phyloP scores from a whole-genome alignment of 2,113 vertebrate species.

The Hydropotes inermis region DNA sequence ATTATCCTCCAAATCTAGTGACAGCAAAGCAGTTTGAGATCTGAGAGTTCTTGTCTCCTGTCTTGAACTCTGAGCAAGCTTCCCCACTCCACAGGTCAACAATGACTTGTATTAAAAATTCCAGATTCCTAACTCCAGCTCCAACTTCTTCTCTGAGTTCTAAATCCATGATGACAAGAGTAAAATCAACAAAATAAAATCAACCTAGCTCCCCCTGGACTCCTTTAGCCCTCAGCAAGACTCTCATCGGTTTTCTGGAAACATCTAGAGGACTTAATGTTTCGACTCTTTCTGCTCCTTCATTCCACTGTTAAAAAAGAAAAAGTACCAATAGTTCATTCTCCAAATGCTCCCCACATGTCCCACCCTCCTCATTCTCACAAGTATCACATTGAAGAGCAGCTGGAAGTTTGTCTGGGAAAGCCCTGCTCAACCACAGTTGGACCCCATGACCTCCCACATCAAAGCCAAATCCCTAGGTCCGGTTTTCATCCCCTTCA shows the following conservation, averaged over 20 bases:
- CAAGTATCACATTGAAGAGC: background rate
- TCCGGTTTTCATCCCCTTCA: background rate
- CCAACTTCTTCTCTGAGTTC: background rate
- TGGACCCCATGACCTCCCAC: background rate
- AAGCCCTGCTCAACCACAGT: background rate
- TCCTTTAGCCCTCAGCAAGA: background rate
- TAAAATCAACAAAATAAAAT: background rate
- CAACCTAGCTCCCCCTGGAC: background rate
- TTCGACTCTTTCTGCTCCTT: background rate
- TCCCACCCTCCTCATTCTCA: background rate
- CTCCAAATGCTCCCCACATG: background rate
- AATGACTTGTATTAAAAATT: background rate
- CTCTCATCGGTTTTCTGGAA: background rate
- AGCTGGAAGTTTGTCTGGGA: background rate
- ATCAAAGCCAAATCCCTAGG: background rate
- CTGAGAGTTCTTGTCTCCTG: background rate
- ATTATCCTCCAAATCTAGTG: background rate
- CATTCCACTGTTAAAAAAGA: background rate
- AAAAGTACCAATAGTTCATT: background rate
- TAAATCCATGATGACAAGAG: background rate
- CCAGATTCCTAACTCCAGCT: background rate
- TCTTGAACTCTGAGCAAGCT: background rate
- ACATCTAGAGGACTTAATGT: background rate
- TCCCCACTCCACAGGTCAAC: background rate
- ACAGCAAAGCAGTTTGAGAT: background rate